phyloP scores from a whole-genome alignment of 2,113 vertebrate species.

The Microcebus jonahi region DNA sequence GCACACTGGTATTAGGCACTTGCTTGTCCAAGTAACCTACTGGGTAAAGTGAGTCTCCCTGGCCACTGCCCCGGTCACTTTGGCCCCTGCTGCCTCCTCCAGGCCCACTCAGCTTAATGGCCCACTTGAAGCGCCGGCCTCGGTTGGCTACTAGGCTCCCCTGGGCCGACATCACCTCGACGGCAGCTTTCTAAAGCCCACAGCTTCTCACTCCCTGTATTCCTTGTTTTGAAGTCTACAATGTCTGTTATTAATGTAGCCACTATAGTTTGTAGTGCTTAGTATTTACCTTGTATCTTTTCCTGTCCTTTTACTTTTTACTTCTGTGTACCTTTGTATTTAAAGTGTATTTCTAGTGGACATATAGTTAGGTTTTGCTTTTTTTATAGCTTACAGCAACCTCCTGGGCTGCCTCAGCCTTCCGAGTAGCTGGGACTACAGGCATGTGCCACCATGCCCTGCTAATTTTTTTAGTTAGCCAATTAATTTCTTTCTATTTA shows the following conservation, averaged over 20 bases:
- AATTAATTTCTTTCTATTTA: too few relatives aligned
- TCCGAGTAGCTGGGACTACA: too few relatives aligned
- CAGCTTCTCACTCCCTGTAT: fast-evolving
- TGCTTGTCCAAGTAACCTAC: conserved; percentile 96
- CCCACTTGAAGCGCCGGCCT: conserved; percentile 87
- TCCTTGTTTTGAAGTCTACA: neutral
- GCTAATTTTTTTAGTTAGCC: too few relatives aligned
- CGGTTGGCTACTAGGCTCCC: conserved; percentile 80
- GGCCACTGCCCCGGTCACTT: conserved; percentile 88
- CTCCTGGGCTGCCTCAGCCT: too few relatives aligned
- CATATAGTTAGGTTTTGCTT: neutral
- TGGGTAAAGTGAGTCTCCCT: conserved; percentile 93
- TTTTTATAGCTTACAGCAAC: too few relatives aligned
- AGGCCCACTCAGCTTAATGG: conserved; percentile 83
- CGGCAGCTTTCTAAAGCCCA: neutral
- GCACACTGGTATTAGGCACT: conserved; percentile 94
- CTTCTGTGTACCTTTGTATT: neutral
- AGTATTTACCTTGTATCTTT: neutral
- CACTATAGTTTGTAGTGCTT: neutral
- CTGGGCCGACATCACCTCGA: conserved; percentile 70
- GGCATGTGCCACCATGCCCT: too few relatives aligned
- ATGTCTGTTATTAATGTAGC: neutral
- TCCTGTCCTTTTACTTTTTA: neutral
- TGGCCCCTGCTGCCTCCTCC: conserved; percentile 86
- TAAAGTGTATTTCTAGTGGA: neutral